Conservation (phyloP, 2,888 invertebrate genomes). For the Hypomecis punctinalis region DNA sequence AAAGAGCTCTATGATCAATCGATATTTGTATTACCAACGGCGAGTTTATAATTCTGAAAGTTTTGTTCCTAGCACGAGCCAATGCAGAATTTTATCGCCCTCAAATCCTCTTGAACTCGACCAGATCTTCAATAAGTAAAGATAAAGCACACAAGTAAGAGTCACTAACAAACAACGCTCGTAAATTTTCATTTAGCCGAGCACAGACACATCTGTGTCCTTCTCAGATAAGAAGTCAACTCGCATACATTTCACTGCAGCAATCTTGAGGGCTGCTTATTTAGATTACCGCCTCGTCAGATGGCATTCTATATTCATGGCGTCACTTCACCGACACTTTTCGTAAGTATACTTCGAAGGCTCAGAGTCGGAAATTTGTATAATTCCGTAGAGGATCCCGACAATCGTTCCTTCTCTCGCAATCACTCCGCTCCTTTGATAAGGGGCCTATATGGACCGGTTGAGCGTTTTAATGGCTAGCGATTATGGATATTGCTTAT, state of each 20-base stretch:
- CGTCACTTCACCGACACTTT: constrained; percentile 52
- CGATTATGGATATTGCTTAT: constrained; percentile 28
- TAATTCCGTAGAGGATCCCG: constrained; percentile 49
- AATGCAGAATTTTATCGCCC: no score
- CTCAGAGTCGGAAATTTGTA: constrained; percentile 54
- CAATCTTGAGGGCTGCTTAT: constrained; percentile 60
- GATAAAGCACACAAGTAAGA: constrained; percentile 15
- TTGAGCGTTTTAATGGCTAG: constrained; percentile 40
- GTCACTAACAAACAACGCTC: constrained; percentile 13
- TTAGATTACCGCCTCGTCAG: constrained; percentile 65
- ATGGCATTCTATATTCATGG: constrained; percentile 64
- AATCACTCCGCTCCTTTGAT: constrained; percentile 42
- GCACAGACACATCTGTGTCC: constrained; percentile 38
- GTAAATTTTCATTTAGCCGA: constrained; percentile 29
- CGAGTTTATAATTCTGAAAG: no score
- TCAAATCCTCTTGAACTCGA: no score
- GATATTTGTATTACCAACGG: no score
- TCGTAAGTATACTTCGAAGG: constrained; percentile 48
- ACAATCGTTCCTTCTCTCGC: constrained; percentile 35
- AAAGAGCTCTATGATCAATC: no score
- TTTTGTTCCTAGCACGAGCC: no score
- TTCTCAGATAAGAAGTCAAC: constrained; percentile 45
- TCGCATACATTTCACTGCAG: constrained; percentile 57
- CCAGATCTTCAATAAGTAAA: background rate
- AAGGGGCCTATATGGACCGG: constrained; percentile 17